These are phyloP conservation scores for Sciurus carolinensis DNA, from an alignment of 2,797 vertebrate genomes.

Conservation along the genomic window DNA sequence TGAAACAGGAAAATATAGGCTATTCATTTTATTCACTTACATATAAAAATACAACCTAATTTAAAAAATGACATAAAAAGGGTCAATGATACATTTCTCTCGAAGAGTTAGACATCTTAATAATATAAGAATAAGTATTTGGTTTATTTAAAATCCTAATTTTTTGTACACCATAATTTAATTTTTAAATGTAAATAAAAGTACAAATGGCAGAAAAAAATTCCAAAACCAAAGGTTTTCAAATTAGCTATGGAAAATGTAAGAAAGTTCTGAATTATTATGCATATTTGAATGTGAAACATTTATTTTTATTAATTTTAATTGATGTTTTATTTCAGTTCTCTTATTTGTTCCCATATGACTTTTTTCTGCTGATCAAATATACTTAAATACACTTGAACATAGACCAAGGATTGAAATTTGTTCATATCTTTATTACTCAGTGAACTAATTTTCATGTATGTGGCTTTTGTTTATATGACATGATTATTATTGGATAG, in stretches of 20 bases:
- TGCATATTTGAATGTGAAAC: neutral
- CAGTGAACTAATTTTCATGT: neutral
- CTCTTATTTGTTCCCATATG: neutral
- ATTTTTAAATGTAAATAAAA: neutral
- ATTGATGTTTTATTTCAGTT: neutral
- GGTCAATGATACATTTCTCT: neutral
- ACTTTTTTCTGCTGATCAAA: neutral
- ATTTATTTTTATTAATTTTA: conserved; percentile 17
- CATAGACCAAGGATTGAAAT: conserved; percentile 16
- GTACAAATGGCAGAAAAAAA: neutral
- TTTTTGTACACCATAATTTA: neutral
- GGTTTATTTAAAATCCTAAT: neutral
- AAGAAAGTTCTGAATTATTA: neutral
- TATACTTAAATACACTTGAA: neutral
- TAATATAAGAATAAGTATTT: neutral
- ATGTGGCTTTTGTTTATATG: neutral
- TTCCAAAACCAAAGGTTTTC: neutral
- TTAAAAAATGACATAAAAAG: neutral
- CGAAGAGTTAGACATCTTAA: neutral
- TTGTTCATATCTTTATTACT: conserved; percentile 15
- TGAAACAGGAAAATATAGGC: neutral
- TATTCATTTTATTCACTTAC: neutral
- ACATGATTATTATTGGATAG: neutral
- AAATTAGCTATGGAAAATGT: neutral
- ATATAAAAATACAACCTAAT: neutral